Evolutionary conservation across 2,797 vertebrate species (phyloP), one percentile per base, ranked within the genome.

Genomic region (Delichon dasypus): DNA sequence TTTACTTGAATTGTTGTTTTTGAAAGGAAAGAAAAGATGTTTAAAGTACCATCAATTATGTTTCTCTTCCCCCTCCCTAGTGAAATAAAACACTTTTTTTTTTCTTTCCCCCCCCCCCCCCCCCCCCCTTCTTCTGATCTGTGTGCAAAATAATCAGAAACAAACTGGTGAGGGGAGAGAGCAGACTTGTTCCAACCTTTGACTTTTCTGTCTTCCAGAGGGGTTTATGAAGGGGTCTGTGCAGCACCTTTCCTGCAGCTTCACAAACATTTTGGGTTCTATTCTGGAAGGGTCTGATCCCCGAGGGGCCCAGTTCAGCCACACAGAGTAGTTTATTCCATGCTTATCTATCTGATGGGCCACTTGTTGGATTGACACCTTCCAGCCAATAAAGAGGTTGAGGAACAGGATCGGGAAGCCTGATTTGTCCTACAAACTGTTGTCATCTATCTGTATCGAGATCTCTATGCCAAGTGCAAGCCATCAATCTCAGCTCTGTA

Each of bases 121-220:
- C n/a, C n/a, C n/a, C n/a, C n/a, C n/a, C 10, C 3, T 60, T 42
- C 44, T 23, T 87, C 16, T 81, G 73, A 61, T 76, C 58, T 70
- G 9, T 82, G 40, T 55, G 64, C 74, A 87, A 79, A 93, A 68
- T 85, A 93, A 94, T 89, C 50, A 93, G 66, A 90, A 96, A 84
- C 61, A 90, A 96, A 88, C 64, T 51, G 42, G 4, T 30, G 55
- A 21, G 34, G 36, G 19, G 19, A 84, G 30, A 78, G 36, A 27
- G 45, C 42, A 72, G 34, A 75, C 26, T 81, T 92, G 26, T 89
- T 92, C 68, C 73, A 54, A 40, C 34, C 85, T 94, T 80, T 30
- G 32, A n/a, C 30, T 82, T 81, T 40, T 73, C 55, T 26, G 2
- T 85, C 38, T 83, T 34, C 26, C 32, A 34, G 64, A 27, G 42